A percentile compares a stretch with the other conserved stretches of the same genome.
phyloP scores from a whole-genome alignment of 2,113 vertebrate species.

The Leptobrachium leishanense region DNA sequence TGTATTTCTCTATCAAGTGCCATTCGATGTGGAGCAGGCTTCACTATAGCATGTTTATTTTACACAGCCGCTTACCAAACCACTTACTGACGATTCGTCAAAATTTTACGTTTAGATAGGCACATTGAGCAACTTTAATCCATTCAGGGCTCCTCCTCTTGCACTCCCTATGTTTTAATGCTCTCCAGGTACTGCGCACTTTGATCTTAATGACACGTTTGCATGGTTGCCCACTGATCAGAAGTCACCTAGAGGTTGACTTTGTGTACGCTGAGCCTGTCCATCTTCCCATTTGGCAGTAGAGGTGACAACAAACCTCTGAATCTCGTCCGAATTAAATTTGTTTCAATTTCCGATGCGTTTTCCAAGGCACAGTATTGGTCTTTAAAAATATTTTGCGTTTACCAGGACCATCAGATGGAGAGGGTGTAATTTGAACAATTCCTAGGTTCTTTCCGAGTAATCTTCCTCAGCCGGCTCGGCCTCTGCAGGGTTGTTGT shows the following conservation, averaged over 20 bases:
- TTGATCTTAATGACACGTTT: slow-evolving; percentile 13
- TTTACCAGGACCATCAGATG: not conserved
- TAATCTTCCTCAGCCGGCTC: slow-evolving; percentile 35
- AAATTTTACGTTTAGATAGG: too few relatives aligned
- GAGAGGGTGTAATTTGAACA: slow-evolving; percentile 30
- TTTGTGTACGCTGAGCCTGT: not conserved
- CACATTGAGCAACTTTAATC: too few relatives aligned
- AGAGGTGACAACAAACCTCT: not conserved
- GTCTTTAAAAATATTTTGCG: slow-evolving; percentile 18
- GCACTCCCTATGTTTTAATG: not conserved
- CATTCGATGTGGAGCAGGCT: too few relatives aligned
- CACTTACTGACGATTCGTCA: too few relatives aligned
- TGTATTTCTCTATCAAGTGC: too few relatives aligned
- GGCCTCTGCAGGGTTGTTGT: slow-evolving; percentile 41
- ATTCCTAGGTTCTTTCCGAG: slow-evolving; percentile 33
- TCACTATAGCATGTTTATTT: too few relatives aligned
- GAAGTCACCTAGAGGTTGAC: slow-evolving; percentile 7
- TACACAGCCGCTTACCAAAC: too few relatives aligned
- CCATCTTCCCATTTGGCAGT: not conserved
- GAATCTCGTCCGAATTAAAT: slow-evolving; percentile 2
- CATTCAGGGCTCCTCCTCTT: too few relatives aligned
- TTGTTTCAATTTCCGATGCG: slow-evolving; percentile 1
- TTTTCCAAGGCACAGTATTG: not conserved
- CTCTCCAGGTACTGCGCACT: not conserved
- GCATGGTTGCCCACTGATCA: slow-evolving; percentile 3